These are phyloP conservation scores for Phoebastria nigripes DNA, from an alignment of 2,797 vertebrate species.

Conservation along the genomic window DNA sequence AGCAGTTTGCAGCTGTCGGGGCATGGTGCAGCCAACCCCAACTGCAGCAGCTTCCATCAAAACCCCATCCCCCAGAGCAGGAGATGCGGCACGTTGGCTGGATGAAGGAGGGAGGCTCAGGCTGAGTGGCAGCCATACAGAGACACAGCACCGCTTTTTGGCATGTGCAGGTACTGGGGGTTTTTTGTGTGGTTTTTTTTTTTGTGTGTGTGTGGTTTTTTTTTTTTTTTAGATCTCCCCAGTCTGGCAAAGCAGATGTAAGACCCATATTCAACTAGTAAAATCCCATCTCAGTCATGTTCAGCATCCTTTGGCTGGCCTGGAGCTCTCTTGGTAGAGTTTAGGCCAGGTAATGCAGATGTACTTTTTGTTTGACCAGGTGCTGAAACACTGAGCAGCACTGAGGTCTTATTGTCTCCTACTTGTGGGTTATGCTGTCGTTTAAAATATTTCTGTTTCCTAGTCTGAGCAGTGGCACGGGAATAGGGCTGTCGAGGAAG, in stretches of 20 bases:
- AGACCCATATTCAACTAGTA: neutral
- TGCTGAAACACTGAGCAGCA: neutral
- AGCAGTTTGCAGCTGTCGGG: neutral
- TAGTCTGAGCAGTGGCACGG: accelerated
- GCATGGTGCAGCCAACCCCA: neutral
- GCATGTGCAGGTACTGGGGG: neutral
- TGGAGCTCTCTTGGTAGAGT: neutral
- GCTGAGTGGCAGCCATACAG: neutral
- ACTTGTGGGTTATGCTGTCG: neutral
- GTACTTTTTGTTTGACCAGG: neutral
- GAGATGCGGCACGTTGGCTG: neutral
- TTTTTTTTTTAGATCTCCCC: neutral
- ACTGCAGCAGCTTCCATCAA: neutral
- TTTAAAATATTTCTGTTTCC: neutral
- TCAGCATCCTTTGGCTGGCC: neutral
- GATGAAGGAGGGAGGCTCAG: neutral
- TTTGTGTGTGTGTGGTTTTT: neutral
- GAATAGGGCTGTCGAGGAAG: neutral
- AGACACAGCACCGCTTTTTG: neutral
- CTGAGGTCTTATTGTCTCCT: neutral
- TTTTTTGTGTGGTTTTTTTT: neutral
- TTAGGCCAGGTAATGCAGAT: neutral
- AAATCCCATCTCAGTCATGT: neutral
- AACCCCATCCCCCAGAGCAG: neutral
- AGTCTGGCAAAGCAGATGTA: neutral